Evolutionary conservation across 2,888 invertebrate species (phyloP), one percentile per base, ranked within the genome.

Genomic region (Apocheima hispidaria): DNA sequence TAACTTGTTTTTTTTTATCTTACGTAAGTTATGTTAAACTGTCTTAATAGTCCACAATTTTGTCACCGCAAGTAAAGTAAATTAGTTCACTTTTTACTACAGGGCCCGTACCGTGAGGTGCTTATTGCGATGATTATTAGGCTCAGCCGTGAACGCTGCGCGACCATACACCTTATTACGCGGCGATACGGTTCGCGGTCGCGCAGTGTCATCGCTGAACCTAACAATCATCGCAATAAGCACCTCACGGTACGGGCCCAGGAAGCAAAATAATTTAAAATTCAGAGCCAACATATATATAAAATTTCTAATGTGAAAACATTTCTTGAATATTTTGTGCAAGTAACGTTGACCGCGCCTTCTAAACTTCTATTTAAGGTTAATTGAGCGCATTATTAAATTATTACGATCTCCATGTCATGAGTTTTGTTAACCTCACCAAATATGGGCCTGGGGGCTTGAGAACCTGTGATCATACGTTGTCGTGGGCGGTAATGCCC

Each of bases 401-500:
- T 56, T 61, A 52, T 56, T 52, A 52, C 46, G 20, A 62, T 62
- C 23, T 51, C 9, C 46, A 54, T 50, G 33, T 55, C 56, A 57
- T 57, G 56, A 52, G 21, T 57, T 56, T 48, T 28, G 61, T 48
- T 44, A 55, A 54, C 54, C 43, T 48, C 30, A 48, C 69, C 65
- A 64, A 64, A 67, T 66, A 62, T 41, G 61, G 61, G 48, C 48
- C 21, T 35, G 61, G 55, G 65, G 66, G 58, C 46, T 48, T 41
- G 56, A 63, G 49, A 59, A 46, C 43, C 40, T 33, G 54, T 60
- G 52, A 54, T 51, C 63, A 43, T 65, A 61, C 35, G 52, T 55
- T 41, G 52, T 52, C 57, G 70, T 70, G 68, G 68, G 70, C 70
- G 69, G 65, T 52, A 54, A 60, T 59, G 58, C 48, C 64, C 67